Base-by-base conservation (phyloP, 2,888 invertebrate species). In the Anodontia alba region DNA sequence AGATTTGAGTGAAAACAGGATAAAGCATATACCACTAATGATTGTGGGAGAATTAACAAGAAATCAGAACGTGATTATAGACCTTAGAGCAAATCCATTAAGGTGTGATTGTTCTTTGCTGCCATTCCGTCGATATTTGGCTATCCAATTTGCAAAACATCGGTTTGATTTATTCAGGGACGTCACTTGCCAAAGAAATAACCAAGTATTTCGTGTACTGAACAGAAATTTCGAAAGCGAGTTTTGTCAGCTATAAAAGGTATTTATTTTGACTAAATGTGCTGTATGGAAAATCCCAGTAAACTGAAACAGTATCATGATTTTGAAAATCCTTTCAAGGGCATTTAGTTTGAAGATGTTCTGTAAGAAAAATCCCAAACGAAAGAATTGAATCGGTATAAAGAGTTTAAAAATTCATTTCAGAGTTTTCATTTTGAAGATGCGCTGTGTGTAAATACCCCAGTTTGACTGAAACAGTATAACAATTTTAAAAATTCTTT, bases 1-100 rank as follows among this genome's bases (percentile, higher is more conserved):
- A 0, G 74, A 81, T 33, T 29, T 84, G 20, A 70, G 54, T 36
- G 8, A 71, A 0, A 84, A 84, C 29, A 23, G 20, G 15, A 73
- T 84, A 3, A n/a, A 54, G 23, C 26, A 10, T 0, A 46, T 84
- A 26, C 49, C 49, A 23, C 29, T 12, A 15, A 23, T 1, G 8
- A 26, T 51, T 8, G 23, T 84, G 17, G 57, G 51, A 0, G 23
- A 71, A 17, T n/a, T 81, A 10, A 23, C 68, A 23, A 57, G 57
- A 17, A 33, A 78, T 8, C 31, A 68, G 0, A 43, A 67, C n/a
- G 72, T 81, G 12, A 54, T 84, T n/a, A 69, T 84, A 26, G 84
- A 84, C 38, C 26, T 84, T 20, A 76, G 84, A 31, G 73, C 73
- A 23, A 84, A 84, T 46, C 81, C 81, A 8, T 62, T 84, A 15